Base-by-base conservation (phyloP, 2,888 invertebrate genomes). In the Dilophus febrilis region DNA sequence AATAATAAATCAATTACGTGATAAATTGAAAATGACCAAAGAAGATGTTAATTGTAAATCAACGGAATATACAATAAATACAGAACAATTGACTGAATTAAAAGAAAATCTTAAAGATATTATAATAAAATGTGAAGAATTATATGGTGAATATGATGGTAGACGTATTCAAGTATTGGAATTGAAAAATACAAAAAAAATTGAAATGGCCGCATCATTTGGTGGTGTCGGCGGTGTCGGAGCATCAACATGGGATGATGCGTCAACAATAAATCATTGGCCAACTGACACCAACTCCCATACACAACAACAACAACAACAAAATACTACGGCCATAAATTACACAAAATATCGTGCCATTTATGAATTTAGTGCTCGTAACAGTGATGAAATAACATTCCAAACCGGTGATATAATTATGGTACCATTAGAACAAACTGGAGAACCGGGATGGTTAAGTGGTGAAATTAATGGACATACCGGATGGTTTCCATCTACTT, bases 401-500 rank as follows among this genome's bases (percentile, higher is more conserved):
- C 80, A 84, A 59, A 88, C 92, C 1, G 97, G 95, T 1, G 97
- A 97, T 58, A 73, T 88, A 56, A 86, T 98, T 43, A 66, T 74
- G 62, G 83, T 82, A 44, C 77, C 83, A 3, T 68, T 73, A 4
- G 71, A 84, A 41, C 86, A 87, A 52, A 82, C 79, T 49, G 84
- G 90, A 0, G 97, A 97, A 56, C 92, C 92, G 1, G 97, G 95
- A n/a, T 98, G 97, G 94, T 66, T 87, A 51, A 87, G 90, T 48
- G 97, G 97, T 0, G 83, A 85, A 52, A 77, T 90, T 26, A 71
- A 85, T 53, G 94, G 91, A 3, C 79, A 82, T 46, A 81, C 83
- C 1, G 95, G 95, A 2, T 94, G 92, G 91, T 95, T 95, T 65
- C 95, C 95, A 0, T 90, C 92, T 59, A 85, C 90, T 0, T 95